Conservation (phyloP, 2,888 invertebrate genomes). For the Liodrosophila aerea region DNA sequence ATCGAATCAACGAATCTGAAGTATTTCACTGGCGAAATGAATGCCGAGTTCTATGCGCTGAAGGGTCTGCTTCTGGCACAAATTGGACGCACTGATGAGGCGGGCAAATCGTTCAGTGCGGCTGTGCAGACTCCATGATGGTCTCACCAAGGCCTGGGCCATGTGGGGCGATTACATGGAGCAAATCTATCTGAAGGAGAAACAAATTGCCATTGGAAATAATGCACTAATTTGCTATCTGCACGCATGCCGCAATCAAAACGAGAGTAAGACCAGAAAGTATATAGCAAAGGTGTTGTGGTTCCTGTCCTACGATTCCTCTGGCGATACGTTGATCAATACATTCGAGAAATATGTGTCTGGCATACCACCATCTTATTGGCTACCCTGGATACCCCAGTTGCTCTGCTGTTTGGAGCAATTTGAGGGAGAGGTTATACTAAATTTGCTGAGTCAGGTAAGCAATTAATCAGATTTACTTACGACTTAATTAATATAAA, state of each 20-base stretch:
- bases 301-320: conserved; percentile 96
- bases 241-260: conserved; percentile 97
- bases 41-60: conserved; percentile 96
- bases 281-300: conserved; percentile 97
- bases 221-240: conserved; percentile 96
- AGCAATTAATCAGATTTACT: no score
- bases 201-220: conserved; percentile 90
- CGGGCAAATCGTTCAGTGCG: conserved; percentile 97
- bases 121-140: conserved; percentile 96
- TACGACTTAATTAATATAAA: no score
- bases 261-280: conserved; percentile 96
- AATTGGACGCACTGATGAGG: conserved; percentile 94
- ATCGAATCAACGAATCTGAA: conserved; percentile 97
- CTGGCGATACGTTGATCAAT: conserved; percentile 90
- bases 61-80: conserved; percentile 95
- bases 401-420: conserved; percentile 94
- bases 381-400: conserved; percentile 99
- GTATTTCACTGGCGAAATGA: conserved; percentile 97
- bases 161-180: conserved; percentile 98
- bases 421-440: conserved; percentile 94
- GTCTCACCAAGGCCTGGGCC: conserved; percentile 97
- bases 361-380: conserved; percentile 96
- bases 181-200: conserved; percentile 91
- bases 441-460: conserved; percentile 94
- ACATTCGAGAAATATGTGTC: conserved; percentile 96